Percentiles rank a stretch among this genome's conserved stretches.
Conservation (phyloP, 2,113 vertebrate genomes). For the Percina caprodes region DNA sequence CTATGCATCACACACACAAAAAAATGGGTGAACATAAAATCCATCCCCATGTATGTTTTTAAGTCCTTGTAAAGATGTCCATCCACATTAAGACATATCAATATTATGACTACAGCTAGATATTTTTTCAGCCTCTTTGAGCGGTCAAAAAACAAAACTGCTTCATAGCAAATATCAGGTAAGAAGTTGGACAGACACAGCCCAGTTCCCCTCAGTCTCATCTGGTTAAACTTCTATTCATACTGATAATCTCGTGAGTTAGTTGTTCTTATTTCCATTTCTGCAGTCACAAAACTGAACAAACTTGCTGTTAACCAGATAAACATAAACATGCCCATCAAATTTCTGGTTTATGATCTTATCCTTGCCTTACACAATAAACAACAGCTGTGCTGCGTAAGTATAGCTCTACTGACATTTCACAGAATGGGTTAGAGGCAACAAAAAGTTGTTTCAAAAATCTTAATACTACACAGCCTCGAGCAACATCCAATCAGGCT, state of each 20-base stretch:
- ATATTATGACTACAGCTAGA: too few relatives aligned
- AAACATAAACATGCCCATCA: background rate
- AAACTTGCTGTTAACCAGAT: background rate
- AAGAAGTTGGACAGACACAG: background rate
- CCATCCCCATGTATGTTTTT: too few relatives aligned
- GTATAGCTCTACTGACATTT: background rate
- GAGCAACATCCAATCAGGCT: background rate
- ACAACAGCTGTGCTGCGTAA: background rate
- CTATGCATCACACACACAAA: slow-evolving; percentile 3
- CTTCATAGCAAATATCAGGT: background rate
- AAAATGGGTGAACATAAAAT: too few relatives aligned
- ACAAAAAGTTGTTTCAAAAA: background rate
- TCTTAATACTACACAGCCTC: background rate
- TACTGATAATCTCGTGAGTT: background rate
- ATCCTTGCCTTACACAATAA: background rate
- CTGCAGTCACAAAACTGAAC: background rate
- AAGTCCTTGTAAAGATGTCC: background rate
- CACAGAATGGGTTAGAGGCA: background rate
- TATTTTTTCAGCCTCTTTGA: background rate
- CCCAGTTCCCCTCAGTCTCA: too few relatives aligned
- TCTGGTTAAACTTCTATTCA: background rate
- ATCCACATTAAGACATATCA: too few relatives aligned
- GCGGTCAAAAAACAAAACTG: background rate
- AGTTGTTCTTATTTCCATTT: background rate
- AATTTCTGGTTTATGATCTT: background rate